These are phyloP conservation scores for Drosophila dives DNA, from an alignment of 2,888 invertebrate species.

Conservation along the genomic window DNA sequence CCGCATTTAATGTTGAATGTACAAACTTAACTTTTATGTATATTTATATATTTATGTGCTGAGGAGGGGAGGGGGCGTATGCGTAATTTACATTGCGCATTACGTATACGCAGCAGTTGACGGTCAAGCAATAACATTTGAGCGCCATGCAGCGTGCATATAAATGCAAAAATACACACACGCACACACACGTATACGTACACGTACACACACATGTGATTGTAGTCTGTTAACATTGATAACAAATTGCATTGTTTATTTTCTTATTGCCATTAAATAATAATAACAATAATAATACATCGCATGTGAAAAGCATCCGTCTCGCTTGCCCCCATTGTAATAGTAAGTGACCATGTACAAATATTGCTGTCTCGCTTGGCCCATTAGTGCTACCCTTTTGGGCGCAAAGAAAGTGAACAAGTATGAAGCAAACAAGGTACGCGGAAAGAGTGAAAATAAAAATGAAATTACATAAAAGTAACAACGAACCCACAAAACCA, in stretches of 20 bases:
- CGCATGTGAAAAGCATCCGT: not conserved
- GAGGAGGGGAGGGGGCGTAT: conserved; percentile 41
- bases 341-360: not conserved
- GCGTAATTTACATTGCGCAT: conserved; percentile 46
- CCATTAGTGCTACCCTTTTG: conserved; percentile 23
- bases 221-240: conserved; percentile 43
- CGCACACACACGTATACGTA: not conserved
- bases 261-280: conserved; percentile 34
- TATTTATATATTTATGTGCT: conserved; percentile 11
- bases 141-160: conserved; percentile 23
- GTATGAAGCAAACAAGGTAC: conserved; percentile 34
- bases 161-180: conserved; percentile 30
- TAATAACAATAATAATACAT: not conserved
- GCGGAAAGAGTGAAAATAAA: conserved; percentile 62
- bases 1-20: conserved; percentile 53
- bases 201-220: not conserved
- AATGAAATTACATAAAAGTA: conserved; percentile 81
- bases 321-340: not conserved
- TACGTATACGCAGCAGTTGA: conserved; percentile 57
- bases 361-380: conserved; percentile 2
- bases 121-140: conserved; percentile 58
- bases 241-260: conserved; percentile 54
- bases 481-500: conserved; percentile 73
- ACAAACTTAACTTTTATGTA: conserved; percentile 9
- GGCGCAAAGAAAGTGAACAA: conserved; percentile 71